Evolutionary conservation across 1,140 invertebrate genomes (phyloP), one percentile per base, ranked within the genome.

Genomic region (Temnothorax nylanderi): DNA sequence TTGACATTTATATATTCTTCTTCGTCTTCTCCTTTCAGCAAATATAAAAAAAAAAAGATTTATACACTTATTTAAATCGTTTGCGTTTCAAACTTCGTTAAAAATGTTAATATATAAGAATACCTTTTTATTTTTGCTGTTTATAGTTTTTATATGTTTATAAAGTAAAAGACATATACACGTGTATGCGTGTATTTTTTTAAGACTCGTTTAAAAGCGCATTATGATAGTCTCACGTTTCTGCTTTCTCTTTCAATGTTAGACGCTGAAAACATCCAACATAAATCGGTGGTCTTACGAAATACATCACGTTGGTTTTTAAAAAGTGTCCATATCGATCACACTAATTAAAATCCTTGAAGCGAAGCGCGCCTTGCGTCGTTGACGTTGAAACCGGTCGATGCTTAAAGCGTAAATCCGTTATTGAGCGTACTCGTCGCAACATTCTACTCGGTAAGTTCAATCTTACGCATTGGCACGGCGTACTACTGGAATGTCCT

Each of bases 401-500:
- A 72, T 47, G 69, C 18, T 67, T 58, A 47, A n/a, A 44, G 32
- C 26, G 56, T 64, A 58, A 78, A 72, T 78, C 77, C 64, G 49
- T 34, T 88, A 69, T 44, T 51, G 18, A 75, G 37, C 60, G 84
- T 65, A 82, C 86, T 80, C 76, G 67, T 76, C 54, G 81, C 37
- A 49, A 85, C 41, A 13, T 67, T 60, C 34, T 75, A 60, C 13
- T 8, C 51, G 51, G 54, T 7, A 72, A 47, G 34, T 47, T 37
- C 54, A 26, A 86, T 88, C 47, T 81, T 62, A 67, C 72, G 44
- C 74, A 56, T 56, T 37, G 71, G 47, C 54, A 51, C 41, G 60
- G 49, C 76, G 34, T 80, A 71, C 86, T 88, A 91, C 76, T 80
- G 87, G 85, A 92, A 91, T 89, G 88, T 91, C 87, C 87, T 90